Base-by-base conservation (phyloP, 2,113 vertebrate species). In the Vicugna pacos region DNA sequence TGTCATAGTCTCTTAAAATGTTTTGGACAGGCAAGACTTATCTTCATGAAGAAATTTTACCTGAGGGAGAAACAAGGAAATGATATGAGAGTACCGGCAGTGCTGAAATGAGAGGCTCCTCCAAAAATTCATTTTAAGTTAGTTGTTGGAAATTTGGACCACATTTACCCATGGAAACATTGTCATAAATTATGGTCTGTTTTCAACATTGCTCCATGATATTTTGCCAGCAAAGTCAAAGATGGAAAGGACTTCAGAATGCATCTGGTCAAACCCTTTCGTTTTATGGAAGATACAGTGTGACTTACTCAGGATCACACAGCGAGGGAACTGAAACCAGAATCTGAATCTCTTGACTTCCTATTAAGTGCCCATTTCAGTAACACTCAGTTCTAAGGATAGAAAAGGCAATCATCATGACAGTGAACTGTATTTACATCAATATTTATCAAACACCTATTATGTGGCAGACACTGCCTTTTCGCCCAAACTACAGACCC, bases 1-100 rank as follows among this genome's bases (percentile, higher is more conserved):
- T 42, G n/a, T 92, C 38, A 93, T 17, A 22, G 9, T 77, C 67
- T 94, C 54, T 56, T 81, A 20, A 67, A 75, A 26, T 4, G 4
- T 69, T 93, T 56, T 79, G 69, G 26, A 83, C 28, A 77, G 50
- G 26, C 42, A 28, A 96, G 54, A 73, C 14, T 56, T 90, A n/a
- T 64, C 94, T 56, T 80, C 64, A 69, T 83, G 48, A 95, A 65
- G 77, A 93, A 93, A 93, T 93, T 94, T 48, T 42, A 88, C 65
- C 70, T n/a, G 0, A 64, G 67, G 65, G 19, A 52, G 50, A 1
- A 5, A 86, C 79, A 67, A 17, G 6, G 30, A 86, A 69, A 82
- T 85, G 15, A 46, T 38, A 46, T 11, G 30, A 94, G 10, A 92
- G 19, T 76, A n/a, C 58, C 58, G 46, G 22, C 46, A 65, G 69